These are phyloP conservation scores for Parauchenoglanis punctatus DNA, from an alignment of 2,797 vertebrate genomes.

Conservation along the genomic window DNA sequence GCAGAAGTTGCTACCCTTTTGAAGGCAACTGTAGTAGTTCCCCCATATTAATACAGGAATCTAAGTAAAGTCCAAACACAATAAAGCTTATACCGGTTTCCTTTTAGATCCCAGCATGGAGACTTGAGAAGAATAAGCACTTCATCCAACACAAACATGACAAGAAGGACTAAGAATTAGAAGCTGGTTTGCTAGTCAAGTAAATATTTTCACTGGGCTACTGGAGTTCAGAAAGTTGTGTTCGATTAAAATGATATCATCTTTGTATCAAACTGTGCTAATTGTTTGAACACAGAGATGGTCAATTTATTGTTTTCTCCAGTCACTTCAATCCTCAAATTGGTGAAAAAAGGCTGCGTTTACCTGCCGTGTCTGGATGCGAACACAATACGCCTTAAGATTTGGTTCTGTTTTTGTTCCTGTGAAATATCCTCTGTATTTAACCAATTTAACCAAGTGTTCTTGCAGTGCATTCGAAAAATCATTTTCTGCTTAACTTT, in stretches of 20 bases:
- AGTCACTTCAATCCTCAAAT: not conserved
- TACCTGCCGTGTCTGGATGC: no score
- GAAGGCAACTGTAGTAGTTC: not conserved
- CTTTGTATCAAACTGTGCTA: not conserved
- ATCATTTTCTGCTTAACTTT: no score
- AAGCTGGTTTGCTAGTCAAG: conserved; percentile 49
- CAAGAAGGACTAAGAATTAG: conserved; percentile 64
- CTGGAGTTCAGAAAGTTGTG: conserved; percentile 29
- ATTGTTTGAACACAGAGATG: not conserved
- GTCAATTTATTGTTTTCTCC: not conserved
- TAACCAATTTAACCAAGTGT: no score
- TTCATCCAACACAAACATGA: conserved; percentile 68
- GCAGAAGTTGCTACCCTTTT: conserved; percentile 34
- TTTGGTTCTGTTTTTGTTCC: no score
- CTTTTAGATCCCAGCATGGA: conserved; percentile 46
- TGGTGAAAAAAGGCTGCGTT: not conserved
- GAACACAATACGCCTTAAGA: no score
- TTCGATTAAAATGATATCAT: not conserved
- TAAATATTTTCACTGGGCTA: conserved; percentile 34
- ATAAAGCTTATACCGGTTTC: conserved; percentile 65
- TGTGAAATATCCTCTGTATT: no score
- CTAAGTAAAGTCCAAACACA: conserved; percentile 66
- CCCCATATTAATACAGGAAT: conserved; percentile 65
- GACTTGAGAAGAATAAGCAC: conserved; percentile 60
- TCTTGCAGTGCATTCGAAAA: no score